Evolutionary conservation across 2,888 invertebrate species (phyloP), one percentile per base, ranked within the genome.

Genomic region (Ceraclea dissimilis): DNA sequence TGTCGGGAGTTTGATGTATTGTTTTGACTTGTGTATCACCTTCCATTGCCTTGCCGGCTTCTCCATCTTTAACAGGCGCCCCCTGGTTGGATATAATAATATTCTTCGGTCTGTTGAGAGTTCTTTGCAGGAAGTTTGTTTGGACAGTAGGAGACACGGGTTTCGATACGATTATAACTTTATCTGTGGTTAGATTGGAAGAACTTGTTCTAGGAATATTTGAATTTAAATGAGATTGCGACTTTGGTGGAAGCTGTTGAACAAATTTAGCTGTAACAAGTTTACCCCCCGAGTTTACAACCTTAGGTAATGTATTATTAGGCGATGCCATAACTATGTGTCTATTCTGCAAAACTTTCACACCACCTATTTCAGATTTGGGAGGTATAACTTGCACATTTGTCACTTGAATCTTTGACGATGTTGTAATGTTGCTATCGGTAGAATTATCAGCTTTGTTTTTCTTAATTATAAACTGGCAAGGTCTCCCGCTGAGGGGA

Each of bases 81-180:
- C 60, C 65, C 56, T 66, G 64, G 0, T 75, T 71, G 0, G 70
- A 69, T 48, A 75, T 70, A 46, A 75, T 70, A 34, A 76, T 68
- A 54, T 76, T 69, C 67, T 75, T 76, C 1, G 59, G 39, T 17
- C 49, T 55, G 26, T 55, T 55, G 19, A 60, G 57, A 49, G 57
- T 60, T 21, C 59, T 46, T 22, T 62, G 60, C 1, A 62, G 20
- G 22, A 57, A 53, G 46, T 57, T 56, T 5, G 58, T 48, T 18
- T 60, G 60, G 31, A 54, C 47, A 0, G 60, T 56, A 22, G 55
- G 44, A 33, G 62, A 54, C 31, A 52, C 46, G 1, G 57, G 33
- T 33, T 62, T 77, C 0, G 78, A 74, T 4, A 78, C 76, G 1
- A 78, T 73, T 22, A 78, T 73, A 71, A 77, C 72, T 66, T 76